Base-by-base conservation (phyloP, 1,140 invertebrate genomes). In the Drosophila orosa region DNA sequence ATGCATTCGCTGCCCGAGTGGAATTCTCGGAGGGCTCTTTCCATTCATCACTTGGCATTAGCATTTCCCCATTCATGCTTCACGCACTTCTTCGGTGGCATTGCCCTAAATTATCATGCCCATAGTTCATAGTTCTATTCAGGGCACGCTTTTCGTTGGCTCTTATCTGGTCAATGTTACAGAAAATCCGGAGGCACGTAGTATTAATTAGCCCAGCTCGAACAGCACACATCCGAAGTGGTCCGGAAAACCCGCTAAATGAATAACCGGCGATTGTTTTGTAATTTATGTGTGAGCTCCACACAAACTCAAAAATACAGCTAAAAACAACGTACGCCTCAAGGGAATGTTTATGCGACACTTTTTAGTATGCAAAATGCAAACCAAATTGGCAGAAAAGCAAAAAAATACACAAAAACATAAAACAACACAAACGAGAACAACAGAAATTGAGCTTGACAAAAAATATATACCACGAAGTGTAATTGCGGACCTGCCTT, bases 161-260 rank as follows among this genome's bases (percentile, higher is more conserved):
- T 66, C 59, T 85, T 85, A 86, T 85, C 78, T 86, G 55, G 45
- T 44, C 45, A 48, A 50, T 65, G 59, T 66, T 59, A 66, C 39
- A 66, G 37, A 74, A 48, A 31, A 48, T 54, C 42, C 52, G 22
- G 61, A 50, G 59, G 78, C 82, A 86, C 82, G 82, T 86, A 82
- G 71, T 82, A 86, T 87, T 86, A 86, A 86, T 86, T 86, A 87
- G 82, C 62, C 63, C 78, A 82, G 59, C 52, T 56, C 45, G 29
- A 78, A 29, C 60, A 63, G 57, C 31, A 62, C 31, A 62, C 75
- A 63, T 31, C 40, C 54, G 31, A n/a, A 47, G 27, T 67, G 25
- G 35, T 29, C 39, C 24, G 39, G 31, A 69, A 55, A 45, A 22
- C 48, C 37, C 24, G n/a, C 24, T 59, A 69, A 69, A 69, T 57